Evolutionary conservation across 2,888 invertebrate genomes (phyloP), one percentile per base, ranked within the genome.

Genomic region (Tuta absoluta): DNA sequence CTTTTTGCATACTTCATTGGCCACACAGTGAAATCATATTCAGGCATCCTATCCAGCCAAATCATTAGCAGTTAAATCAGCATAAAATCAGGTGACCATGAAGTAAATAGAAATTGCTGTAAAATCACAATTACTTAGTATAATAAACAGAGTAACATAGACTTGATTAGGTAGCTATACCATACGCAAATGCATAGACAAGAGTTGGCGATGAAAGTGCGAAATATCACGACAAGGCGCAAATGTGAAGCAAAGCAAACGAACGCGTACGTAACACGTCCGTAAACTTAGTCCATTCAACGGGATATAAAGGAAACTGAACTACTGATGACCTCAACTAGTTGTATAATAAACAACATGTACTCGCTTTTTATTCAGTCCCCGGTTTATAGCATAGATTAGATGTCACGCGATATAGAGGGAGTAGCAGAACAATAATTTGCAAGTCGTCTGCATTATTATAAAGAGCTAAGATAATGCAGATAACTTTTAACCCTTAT

Each of bases 201-300:
- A 67, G 38, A 67, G 74, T 69, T 67, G 71, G 68, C 68, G 49
- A 69, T 41, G 89, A 89, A 89, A 89, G 89, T 89, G 89, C 73
- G 80, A 89, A 87, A 89, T 89, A 81, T 85, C 84, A 74, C 87
- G 77, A 72, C 64, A 72, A 69, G 72, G 80, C 82, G 86, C 73
- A 78, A 88, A 87, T 77, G 75, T 72, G 73, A 77, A 75, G 74
- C 75, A 79, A 79, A 33, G 33, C 33, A 33, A 33, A 33, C 33
- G 28, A 28, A 79, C 73, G 69, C 75, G 78, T 73, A 70, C 71
- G 70, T 71, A 21, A 48, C 33, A 33, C n/a, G 56, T 28, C 56
- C 63, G 38, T 63, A 63, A 63, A 63, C 63, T 56, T 63, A 14
- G 17, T 19, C 56, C 28, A 56, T 41, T 56, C n/a, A 56, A 56